Base-by-base conservation (phyloP, 2,888 invertebrate species). In the Resseliella maxima region DNA sequence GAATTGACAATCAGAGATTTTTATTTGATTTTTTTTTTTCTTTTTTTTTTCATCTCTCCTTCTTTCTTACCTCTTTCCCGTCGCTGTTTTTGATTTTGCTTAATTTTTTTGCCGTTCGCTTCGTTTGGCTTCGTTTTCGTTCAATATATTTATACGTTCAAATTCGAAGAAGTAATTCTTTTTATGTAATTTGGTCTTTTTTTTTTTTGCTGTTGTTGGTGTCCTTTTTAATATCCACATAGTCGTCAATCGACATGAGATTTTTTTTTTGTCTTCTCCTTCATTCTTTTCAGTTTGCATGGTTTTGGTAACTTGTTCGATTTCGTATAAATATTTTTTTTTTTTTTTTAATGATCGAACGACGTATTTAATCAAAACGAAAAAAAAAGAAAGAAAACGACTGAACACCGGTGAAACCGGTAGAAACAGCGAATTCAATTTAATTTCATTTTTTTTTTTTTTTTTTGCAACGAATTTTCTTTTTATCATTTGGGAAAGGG, bases 1-100 rank as follows among this genome's bases (percentile, higher is more conserved):
- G 72, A 72, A 72, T 72, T 72, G 72, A 72, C 72, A 72, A 72
- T 72, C 72, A 72, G 72, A 72, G 72, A 72, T 72, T 72, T 72
- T 72, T 72, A 72, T 72, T 72, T 72, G 72, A 72, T 72, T 72
- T 72, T 72, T 72, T 50, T 21, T 35, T 27, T 24, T 21, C 59
- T 24, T 24, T 12, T 59, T 24, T 24, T 27, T n/a, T 59, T 24
- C 59, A 15, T 50, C 46, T 2, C 12, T 41, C 41, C 8, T 50
- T 50, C 46, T 50, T 18, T 41, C 41, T 6, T 50, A 8, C n/a
- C 24, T 59, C 27, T 5, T 50, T 59, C 59, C 12, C n/a, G n/a
- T n/a, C n/a, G n/a, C n/a, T n/a, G n/a, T n/a, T n/a, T n/a, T n/a
- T n/a, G n/a, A n/a, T n/a, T n/a, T n/a, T n/a, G n/a, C 35, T 72